Conservation (phyloP, 2,888 invertebrate genomes). For the Mamestra brassicae region DNA sequence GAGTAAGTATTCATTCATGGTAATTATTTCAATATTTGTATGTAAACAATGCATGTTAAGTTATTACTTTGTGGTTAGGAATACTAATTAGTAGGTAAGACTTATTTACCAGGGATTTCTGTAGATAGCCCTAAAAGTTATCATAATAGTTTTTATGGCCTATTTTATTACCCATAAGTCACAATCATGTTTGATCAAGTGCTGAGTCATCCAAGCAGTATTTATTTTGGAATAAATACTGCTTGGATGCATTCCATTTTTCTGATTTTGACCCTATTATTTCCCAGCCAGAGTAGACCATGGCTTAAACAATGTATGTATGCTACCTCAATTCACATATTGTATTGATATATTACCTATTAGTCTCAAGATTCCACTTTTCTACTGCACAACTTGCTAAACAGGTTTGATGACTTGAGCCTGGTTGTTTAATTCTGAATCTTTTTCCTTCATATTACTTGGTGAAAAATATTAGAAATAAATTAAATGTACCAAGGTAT, state of each 20-base stretch:
- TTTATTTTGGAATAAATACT: no score
- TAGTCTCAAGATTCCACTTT: background rate
- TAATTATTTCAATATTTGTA: conserved; percentile 28
- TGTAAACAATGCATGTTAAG: conserved; percentile 26
- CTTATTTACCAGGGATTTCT: background rate
- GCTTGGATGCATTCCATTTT: no score
- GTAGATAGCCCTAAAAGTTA: background rate
- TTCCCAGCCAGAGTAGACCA: background rate
- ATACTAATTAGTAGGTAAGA: background rate
- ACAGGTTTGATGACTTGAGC: conserved; percentile 5
- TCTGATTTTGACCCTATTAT: background rate
- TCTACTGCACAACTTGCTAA: background rate
- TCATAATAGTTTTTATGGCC: background rate
- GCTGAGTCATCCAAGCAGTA: conserved; percentile 10
- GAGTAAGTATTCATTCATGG: conserved; percentile 94
- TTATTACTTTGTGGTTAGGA: background rate
- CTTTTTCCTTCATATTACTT: background rate
- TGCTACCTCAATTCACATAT: background rate
- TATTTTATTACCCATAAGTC: background rate
- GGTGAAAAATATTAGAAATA: no score
- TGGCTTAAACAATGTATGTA: background rate
- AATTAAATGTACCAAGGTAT: no score
- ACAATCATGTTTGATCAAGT: background rate
- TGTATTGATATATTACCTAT: background rate
- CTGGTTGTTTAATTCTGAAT: background rate